A percentile compares a stretch with the other conserved stretches of the same genome.
Conservation (phyloP, 2,888 invertebrate species). For the Corbicula japonica region DNA sequence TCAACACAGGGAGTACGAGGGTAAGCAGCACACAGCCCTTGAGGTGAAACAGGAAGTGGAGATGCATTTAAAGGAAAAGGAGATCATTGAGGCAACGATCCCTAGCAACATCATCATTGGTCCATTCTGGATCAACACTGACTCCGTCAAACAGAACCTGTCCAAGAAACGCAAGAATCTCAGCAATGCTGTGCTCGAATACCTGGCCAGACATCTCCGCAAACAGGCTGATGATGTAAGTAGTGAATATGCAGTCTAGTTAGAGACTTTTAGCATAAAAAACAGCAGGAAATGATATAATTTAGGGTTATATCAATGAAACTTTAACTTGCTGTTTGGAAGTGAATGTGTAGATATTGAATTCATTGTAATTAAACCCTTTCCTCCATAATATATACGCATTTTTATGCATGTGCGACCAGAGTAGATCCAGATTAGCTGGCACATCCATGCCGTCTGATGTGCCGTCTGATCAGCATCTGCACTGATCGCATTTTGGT, state of each 20-base stretch:
- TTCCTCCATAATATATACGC: too few relatives aligned
- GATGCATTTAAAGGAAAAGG: constrained; percentile 90
- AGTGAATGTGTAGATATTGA: too few relatives aligned
- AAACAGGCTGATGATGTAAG: constrained; percentile 90
- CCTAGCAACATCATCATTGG: constrained; percentile 93
- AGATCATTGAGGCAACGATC: constrained; percentile 90
- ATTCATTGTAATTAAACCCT: too few relatives aligned
- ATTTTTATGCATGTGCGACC: too few relatives aligned
- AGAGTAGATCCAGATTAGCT: too few relatives aligned
- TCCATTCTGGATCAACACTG: constrained; percentile 91
- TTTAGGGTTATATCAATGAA: too few relatives aligned
- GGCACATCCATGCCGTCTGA: too few relatives aligned
- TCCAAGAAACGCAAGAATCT: constrained; percentile 92
- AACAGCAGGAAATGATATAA: too few relatives aligned
- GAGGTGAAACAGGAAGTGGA: constrained; percentile 92
- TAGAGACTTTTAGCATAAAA: too few relatives aligned
- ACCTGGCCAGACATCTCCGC: constrained; percentile 91
- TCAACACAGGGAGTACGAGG: constrained; percentile 73
- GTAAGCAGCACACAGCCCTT: constrained; percentile 90
- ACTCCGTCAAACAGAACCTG: constrained; percentile 90
- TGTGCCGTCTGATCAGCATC: too few relatives aligned
- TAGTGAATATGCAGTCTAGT: neutral
- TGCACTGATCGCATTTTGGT: too few relatives aligned
- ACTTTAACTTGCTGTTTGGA: too few relatives aligned
- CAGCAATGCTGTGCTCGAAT: constrained; percentile 90